phyloP scores from a whole-genome alignment of 2,113 vertebrate genomes.

The Neoarius graeffei region DNA sequence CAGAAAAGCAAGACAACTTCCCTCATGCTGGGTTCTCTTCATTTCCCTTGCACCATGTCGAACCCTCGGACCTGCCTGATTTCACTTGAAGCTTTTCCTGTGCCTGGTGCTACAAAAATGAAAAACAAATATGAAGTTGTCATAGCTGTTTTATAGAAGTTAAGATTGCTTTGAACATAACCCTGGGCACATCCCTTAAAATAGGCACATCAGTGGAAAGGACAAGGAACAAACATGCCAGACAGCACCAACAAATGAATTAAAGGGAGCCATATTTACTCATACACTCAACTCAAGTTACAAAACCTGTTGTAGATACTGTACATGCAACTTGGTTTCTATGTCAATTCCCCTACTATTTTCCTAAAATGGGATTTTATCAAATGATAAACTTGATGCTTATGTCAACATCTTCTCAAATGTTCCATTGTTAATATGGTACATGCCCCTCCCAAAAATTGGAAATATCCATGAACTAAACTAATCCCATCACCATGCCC shows the following conservation, averaged over 20 bases:
- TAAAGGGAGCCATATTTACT: slow-evolving; percentile 3
- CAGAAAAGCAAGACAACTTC: background rate
- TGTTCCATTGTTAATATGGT: slow-evolving; percentile 67
- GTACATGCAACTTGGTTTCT: slow-evolving; percentile 24
- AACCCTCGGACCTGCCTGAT: background rate
- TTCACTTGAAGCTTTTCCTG: background rate
- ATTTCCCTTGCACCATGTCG: background rate
- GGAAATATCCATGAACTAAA: slow-evolving; percentile 43
- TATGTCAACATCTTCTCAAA: slow-evolving; percentile 61
- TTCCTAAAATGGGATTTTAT: slow-evolving; percentile 55
- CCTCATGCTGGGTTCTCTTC: slow-evolving; percentile 16
- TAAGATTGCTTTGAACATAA: slow-evolving; percentile 21
- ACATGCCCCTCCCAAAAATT: slow-evolving; percentile 58
- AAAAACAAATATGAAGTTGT: slow-evolving; percentile 10
- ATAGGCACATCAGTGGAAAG: background rate
- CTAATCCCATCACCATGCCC: slow-evolving; percentile 65
- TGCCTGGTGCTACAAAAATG: slow-evolving; percentile 13
- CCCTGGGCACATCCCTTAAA: background rate
- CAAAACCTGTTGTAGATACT: background rate
- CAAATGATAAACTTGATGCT: slow-evolving; percentile 53
- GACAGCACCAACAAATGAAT: slow-evolving; percentile 4
- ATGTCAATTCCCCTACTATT: slow-evolving; percentile 45
- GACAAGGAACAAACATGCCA: background rate
- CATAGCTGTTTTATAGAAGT: background rate
- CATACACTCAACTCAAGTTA: background rate